Base-by-base conservation (phyloP, 2,888 invertebrate species). In the Ptychoptera albimana region DNA sequence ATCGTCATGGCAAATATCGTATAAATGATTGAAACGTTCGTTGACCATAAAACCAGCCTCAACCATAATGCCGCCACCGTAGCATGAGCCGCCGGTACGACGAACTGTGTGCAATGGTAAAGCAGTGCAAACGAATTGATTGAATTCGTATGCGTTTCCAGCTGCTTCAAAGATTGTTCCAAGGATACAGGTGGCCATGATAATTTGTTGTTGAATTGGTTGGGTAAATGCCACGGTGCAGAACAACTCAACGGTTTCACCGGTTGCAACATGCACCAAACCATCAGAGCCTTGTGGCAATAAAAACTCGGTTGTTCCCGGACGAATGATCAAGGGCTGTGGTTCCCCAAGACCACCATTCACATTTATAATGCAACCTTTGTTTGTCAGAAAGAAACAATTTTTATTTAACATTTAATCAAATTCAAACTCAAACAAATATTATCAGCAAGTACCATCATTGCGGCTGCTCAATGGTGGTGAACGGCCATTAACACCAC, bases 261-360 rank as follows among this genome's bases (percentile, higher is more conserved):
- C 57, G 2, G 47, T 50, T 12, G 54, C 52, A 8, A 65, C 49
- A 40, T 55, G 48, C 38, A 64, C 45, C 31, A 52, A 50, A 2
- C 64, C 62, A 1, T 52, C 36, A 0, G 43, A 41, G 9, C 44
- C 35, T 29, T 54, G 54, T 37, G 63, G 61, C 32, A 56, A 49
- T 55, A 59, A 59, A 46, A 58, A 60, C 13, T 48, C 44, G 8
- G 50, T 47, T 3, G 60, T 58, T 1, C 64, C 60, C 0, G 66
- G 62, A 39, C 57, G 61, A 2, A 79, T 54, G 51, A 74, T 68
- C 5, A 79, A 63, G 1, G 78, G 76, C 54, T 78, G 77, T 0
- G 73, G 74, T 46, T 69, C 68, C 1, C 65, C 66, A 2, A 75
- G 60, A 51, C 73, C 72, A 11, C 70, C 67, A 39, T 67, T 64